Evolutionary conservation across 1,140 invertebrate species (phyloP).

Genomic region (Tigriopus japonicus): DNA sequence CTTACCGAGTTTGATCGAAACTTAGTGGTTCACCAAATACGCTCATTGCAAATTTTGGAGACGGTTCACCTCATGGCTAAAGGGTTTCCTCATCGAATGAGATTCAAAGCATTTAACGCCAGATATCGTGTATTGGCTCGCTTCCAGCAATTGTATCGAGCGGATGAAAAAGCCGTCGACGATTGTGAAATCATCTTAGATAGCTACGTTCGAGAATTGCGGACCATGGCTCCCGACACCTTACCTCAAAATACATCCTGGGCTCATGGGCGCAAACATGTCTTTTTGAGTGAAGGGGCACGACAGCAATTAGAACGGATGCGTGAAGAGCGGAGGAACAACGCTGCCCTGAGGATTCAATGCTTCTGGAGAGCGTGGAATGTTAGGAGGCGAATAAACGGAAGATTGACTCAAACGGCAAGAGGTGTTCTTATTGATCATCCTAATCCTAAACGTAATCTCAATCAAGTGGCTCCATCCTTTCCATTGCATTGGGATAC

Average conservation of each 20-base stretch:
- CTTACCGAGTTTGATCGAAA: slow-evolving; percentile 44
- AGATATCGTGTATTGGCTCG: slow-evolving; percentile 62
- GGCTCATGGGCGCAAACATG: slow-evolving; percentile 78
- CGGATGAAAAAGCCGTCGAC: slow-evolving; percentile 58
- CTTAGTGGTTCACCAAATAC: slow-evolving; percentile 61
- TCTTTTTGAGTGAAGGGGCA: slow-evolving; percentile 81
- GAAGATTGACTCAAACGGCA: slow-evolving; percentile 20
- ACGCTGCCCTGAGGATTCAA: slow-evolving; percentile 53
- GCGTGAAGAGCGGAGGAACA: slow-evolving; percentile 48
- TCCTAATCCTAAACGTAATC: neutral
- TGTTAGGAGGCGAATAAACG: slow-evolving; percentile 31
- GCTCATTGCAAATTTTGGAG: slow-evolving; percentile 77
- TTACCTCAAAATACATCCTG: slow-evolving; percentile 44
- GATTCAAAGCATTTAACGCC: slow-evolving; percentile 77
- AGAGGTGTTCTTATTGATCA: slow-evolving; percentile 13
- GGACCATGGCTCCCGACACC: slow-evolving; percentile 19
- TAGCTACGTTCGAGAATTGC: slow-evolving; percentile 29
- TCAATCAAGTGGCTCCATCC: neutral
- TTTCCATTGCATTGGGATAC: slow-evolving; percentile 16
- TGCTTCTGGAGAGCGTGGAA: slow-evolving; percentile 59
- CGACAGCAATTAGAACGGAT: slow-evolving; percentile 67
- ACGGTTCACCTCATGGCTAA: slow-evolving; percentile 80
- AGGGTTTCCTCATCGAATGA: slow-evolving; percentile 80
- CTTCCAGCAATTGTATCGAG: slow-evolving; percentile 45
- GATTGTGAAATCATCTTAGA: slow-evolving; percentile 59